phyloP scores from a whole-genome alignment of 92 coral and sea anemone genomes.

The Blastomussa wellsi region DNA sequence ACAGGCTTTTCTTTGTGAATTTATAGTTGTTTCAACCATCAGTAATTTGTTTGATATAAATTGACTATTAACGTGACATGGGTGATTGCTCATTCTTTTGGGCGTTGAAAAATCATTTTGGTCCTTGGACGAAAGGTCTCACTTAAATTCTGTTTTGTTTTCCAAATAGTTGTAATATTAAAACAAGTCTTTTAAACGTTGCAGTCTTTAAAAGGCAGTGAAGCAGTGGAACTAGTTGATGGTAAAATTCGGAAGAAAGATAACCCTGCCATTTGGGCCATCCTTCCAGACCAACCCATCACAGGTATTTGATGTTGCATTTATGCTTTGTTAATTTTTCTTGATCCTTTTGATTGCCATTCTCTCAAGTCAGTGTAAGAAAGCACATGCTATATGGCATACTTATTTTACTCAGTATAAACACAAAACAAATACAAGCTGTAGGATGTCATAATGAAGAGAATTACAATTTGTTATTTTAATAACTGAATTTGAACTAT shows the following conservation, averaged over 20 bases:
- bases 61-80: too few relatives aligned
- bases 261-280: conserved; percentile 90
- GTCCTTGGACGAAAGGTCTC: too few relatives aligned
- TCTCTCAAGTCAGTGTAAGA: background rate
- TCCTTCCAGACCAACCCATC: conserved; percentile 71
- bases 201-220: conserved; percentile 93
- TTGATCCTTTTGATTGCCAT: background rate
- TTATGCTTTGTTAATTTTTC: background rate
- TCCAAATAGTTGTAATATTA: background rate
- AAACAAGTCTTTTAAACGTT: background rate
- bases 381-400: too few relatives aligned
- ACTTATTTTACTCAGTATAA: too few relatives aligned
- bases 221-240: conserved; percentile 80
- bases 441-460: too few relatives aligned
- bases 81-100: too few relatives aligned
- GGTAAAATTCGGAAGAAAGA: conserved; percentile 78
- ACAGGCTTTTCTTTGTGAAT: background rate
- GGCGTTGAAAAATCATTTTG: too few relatives aligned
- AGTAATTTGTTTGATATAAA: too few relatives aligned
- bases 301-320: conserved; percentile 52
- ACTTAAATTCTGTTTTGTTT: background rate
- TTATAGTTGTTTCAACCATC: too few relatives aligned
- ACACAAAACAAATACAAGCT: too few relatives aligned
- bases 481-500: too few relatives aligned
- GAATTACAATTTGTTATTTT: too few relatives aligned